Percentiles rank a stretch among this genome's conserved stretches.
Conservation (phyloP, 2,888 invertebrate species). For the Creontiades dilutus region DNA sequence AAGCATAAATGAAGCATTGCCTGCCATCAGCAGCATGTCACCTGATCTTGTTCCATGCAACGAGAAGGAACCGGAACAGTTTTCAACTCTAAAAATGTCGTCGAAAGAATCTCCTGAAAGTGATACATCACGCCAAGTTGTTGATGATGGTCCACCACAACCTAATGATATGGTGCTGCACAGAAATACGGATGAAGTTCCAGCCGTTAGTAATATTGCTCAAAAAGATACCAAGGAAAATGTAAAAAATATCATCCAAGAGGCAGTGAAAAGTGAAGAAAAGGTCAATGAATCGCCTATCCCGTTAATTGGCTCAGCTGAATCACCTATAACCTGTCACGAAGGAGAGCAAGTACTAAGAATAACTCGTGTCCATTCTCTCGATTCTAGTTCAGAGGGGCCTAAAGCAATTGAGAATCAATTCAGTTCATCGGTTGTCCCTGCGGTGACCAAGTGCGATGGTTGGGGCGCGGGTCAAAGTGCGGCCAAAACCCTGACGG, state of each 20-base stretch:
- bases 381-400: constrained; percentile 16
- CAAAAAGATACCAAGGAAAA: no score
- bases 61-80: neutral
- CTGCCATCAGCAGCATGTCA: neutral
- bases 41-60: neutral
- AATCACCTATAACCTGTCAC: constrained; percentile 46
- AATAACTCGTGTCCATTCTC: constrained; percentile 43
- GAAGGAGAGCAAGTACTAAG: constrained; percentile 38
- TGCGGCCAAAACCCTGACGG: constrained; percentile 25
- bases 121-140: neutral
- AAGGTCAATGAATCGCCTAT: neutral
- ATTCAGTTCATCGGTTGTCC: neutral
- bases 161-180: neutral
- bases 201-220: neutral
- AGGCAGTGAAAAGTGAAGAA: neutral
- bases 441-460: neutral
- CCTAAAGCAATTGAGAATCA: neutral
- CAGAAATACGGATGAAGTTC: neutral
- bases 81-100: neutral
- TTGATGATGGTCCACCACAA: neutral
- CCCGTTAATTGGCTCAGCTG: neutral
- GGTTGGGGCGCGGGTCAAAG: constrained; percentile 15
- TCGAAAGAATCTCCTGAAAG: neutral
- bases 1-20: neutral
- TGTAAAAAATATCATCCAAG: neutral